Percentiles rank a stretch among this genome's conserved stretches.
phyloP scores from a whole-genome alignment of 2,797 vertebrate genomes.

The Nyctibius grandis region DNA sequence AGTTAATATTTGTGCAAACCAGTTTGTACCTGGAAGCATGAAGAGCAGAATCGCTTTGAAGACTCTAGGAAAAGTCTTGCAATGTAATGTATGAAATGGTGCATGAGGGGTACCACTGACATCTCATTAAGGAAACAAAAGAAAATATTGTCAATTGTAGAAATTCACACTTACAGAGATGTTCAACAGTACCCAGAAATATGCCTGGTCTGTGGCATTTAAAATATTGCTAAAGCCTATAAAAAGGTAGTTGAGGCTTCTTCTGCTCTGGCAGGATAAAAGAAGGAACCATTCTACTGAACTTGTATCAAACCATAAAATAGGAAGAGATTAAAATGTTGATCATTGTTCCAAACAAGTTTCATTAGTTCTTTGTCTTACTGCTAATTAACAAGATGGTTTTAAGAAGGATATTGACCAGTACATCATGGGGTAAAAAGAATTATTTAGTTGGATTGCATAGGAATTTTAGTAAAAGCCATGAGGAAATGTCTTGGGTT shows the following conservation, averaged over 20 bases:
- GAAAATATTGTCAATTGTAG: neutral
- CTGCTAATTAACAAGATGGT: neutral
- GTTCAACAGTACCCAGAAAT: neutral
- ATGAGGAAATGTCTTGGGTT: neutral
- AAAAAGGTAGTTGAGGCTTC: neutral
- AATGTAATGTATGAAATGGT: neutral
- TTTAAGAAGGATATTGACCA: neutral
- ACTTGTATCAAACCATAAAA: neutral
- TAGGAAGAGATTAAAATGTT: neutral
- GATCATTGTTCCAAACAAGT: neutral
- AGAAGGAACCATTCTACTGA: neutral
- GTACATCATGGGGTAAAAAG: neutral
- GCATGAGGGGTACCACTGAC: neutral
- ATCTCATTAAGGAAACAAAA: neutral
- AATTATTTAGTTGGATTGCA: neutral
- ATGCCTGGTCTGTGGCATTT: neutral
- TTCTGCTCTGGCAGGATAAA: neutral
- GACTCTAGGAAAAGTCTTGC: neutral
- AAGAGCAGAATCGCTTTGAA: neutral
- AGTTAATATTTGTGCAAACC: neutral
- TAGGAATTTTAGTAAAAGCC: neutral
- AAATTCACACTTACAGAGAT: neutral
- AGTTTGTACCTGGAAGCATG: neutral
- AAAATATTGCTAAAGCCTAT: neutral
- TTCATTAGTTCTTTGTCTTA: neutral